phyloP scores from a whole-genome alignment of 2,113 vertebrate species.

The Ammodytes marinus region DNA sequence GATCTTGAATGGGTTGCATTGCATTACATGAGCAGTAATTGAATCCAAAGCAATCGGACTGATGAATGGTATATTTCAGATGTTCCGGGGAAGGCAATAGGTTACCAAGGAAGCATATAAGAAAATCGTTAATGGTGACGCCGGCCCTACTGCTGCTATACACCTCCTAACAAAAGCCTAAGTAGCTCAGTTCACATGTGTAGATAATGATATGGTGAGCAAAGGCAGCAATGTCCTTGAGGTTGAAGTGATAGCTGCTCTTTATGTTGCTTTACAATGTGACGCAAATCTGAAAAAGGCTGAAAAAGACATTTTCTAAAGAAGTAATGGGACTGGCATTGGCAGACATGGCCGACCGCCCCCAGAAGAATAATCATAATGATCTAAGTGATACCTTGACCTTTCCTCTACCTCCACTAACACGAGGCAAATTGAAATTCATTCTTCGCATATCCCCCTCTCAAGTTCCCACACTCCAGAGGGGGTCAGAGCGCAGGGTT shows the following conservation, averaged over 20 bases:
- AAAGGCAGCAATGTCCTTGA: background rate
- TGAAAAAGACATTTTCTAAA: background rate
- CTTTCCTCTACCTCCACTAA: background rate
- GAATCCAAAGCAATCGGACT: constrained; percentile 13
- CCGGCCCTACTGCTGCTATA: background rate
- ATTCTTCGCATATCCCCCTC: too few relatives aligned
- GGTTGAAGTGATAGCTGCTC: background rate
- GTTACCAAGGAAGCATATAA: constrained; percentile 31
- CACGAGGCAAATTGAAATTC: background rate
- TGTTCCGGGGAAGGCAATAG: too few relatives aligned
- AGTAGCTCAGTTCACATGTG: background rate
- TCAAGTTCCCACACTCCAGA: too few relatives aligned
- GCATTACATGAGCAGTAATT: constrained; percentile 38
- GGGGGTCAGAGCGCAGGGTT: too few relatives aligned
- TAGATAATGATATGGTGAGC: constrained; percentile 11
- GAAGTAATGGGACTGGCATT: background rate
- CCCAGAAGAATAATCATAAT: background rate
- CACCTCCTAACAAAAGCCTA: background rate
- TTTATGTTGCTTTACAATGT: background rate
- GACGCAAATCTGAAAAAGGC: background rate
- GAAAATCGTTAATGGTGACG: constrained; percentile 11
- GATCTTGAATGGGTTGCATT: constrained; percentile 16
- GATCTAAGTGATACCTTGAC: background rate
- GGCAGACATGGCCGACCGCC: background rate
- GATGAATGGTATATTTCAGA: constrained; percentile 36